Evolutionary conservation across 2,797 vertebrate genomes (phyloP), one percentile per base, ranked within the genome.

Genomic region (Gobionotothen gibberifrons): DNA sequence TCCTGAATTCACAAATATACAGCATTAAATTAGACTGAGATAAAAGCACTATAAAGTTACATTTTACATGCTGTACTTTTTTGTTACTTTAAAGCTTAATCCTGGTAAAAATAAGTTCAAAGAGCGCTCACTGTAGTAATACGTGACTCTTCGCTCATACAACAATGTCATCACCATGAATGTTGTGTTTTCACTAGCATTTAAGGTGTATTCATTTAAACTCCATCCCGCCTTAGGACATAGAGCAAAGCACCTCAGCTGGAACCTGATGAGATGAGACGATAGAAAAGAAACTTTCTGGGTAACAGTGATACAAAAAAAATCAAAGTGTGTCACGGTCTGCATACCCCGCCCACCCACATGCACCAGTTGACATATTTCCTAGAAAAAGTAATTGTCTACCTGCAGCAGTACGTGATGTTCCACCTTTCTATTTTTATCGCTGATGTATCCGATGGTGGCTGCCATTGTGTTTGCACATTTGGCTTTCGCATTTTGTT

Each of bases 401-500:
- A 74, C 76, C 81, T 82, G 72, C 36, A 36, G 63, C 48, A 26
- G 62, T 79, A 79, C 63, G 72, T 87, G 84, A 89, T 81, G 55
- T 72, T 73, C 47, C 71, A 81, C 53, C 49, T 67, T 75, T 84
- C 78, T 90, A 85, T 88, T 87, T 89, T 79, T 82, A 87, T 32
- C 7, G 0, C 15, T 43, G 63, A 36, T 86, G 58, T 21, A 55
- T 74, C 76, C 4, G 9, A 63, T 32, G 10, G 48, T 49, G 48
- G 72, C 69, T 68, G 63, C 75, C 74, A 86, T 90, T 90, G 90
- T 89, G 79, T 90, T 86, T 74, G 68, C 44, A 47, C 77, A 66
- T 58, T 88, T 88, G 89, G 83, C 81, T 82, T 64, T 85, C 71
- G 71, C 62, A 74, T 78, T 85, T 69, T 44, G 62, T 73, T 48